A percentile compares a stretch with the other conserved stretches of the same genome.
Conservation (phyloP, 2,888 invertebrate species). For the Andrena praecox region DNA sequence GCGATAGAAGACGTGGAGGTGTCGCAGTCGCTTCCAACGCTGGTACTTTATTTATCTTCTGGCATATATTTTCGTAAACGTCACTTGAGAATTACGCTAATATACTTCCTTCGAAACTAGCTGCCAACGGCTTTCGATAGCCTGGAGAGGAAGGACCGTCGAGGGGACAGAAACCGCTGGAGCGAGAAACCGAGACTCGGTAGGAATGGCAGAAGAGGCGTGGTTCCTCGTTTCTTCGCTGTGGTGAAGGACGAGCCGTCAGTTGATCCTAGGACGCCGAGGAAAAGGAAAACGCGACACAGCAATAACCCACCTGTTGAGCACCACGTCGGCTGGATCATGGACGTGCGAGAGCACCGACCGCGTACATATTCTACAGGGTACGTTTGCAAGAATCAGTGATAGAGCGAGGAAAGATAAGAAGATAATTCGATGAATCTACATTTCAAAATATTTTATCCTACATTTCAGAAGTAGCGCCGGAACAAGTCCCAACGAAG, state of each 20-base stretch:
- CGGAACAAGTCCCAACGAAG: constrained; percentile 91
- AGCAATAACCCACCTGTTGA: constrained; percentile 97
- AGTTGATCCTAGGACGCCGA: constrained; percentile 89
- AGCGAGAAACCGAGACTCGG: constrained; percentile 73
- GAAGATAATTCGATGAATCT: background rate
- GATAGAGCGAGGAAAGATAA: background rate
- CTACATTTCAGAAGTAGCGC: constrained; percentile 88
- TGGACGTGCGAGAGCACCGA: constrained; percentile 95
- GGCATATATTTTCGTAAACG: background rate
- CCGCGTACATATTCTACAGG: constrained; percentile 92
- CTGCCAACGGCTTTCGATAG: constrained; percentile 54
- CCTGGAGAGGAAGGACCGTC: constrained; percentile 76
- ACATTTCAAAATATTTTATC: background rate
- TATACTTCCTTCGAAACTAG: constrained; percentile 23
- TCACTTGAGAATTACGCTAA: background rate
- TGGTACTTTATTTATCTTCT: constrained; percentile 61
- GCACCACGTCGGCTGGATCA: constrained; percentile 98
- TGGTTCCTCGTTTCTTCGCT: constrained; percentile 96
- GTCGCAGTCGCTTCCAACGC: constrained; percentile 72
- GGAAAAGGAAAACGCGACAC: constrained; percentile 96
- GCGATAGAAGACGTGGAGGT: constrained; percentile 81
- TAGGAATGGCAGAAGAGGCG: constrained; percentile 82
- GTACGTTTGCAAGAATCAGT: constrained; percentile 81
- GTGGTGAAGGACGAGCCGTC: constrained; percentile 92
- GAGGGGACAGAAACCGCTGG: constrained; percentile 74